Base-by-base conservation (phyloP, 2,113 vertebrate species). In the Rafetus swinhoei region DNA sequence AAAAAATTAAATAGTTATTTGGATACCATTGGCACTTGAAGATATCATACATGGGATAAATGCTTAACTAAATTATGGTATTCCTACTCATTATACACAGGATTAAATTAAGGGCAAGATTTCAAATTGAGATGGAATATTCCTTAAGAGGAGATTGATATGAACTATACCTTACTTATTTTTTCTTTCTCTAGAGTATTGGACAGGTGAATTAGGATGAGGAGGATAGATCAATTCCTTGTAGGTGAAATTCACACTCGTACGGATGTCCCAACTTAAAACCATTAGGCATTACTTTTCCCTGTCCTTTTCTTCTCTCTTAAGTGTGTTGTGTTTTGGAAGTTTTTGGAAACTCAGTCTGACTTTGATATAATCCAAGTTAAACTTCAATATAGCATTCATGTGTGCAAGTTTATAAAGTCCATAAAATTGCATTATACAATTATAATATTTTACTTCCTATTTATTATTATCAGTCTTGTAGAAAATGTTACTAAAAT, bases 1-100 rank as follows among this genome's bases (percentile, higher is more conserved):
- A 79, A 86, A 85, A 95, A 88, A 32, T 52, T 86, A 45, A 45
- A 82, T 84, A 90, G 87, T 62, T 81, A 25, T 3, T 72, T 25
- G 88, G 92, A 94, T 94, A 93, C 90, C 25, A 52, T 32, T 55
- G 80, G 95, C 91, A 62, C n/a, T 77, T 69, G 2, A 93, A 77
- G 25, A 88, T 79, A 24, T 92, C 39, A 94, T 89, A 89, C 87
- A 27, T 69, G 82, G 95, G 84, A 77, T 65, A n/a, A 95, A 69
- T 69, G 32, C 69, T 80, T 86, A 22, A 62, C 60, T 95, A 90
- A 92, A 88, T 86, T 83, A 92, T n/a, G 9, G 88, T 54, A 65
- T 92, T 94, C 76, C 86, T 94, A 91, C 76, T 25, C 83, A 89
- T 22, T 65, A 60, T 92, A 86, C 18, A 53, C 24, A 55, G 9